Base-by-base conservation (phyloP, 2,113 vertebrate species). In the Ammodytes dubius region DNA sequence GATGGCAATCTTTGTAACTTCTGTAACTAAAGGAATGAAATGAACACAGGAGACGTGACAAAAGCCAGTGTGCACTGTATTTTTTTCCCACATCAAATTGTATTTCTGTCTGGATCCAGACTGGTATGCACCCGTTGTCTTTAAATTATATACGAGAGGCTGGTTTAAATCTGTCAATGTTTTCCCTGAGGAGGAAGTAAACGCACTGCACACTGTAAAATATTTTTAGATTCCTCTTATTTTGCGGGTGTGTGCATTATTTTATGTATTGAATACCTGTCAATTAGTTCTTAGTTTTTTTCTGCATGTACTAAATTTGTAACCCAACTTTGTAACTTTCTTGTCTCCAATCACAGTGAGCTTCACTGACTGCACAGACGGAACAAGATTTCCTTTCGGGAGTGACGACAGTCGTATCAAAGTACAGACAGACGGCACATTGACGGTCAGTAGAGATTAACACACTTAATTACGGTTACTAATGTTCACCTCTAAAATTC, bases 331-430 rank as follows among this genome's bases (percentile, higher is more conserved):
- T 40, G 11, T 40, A 0, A 15, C 0, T 73, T 67, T 87, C 3
- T n/a, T 81, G 7, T 58, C 70, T 74, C 49, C 3, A 6, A 27
- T 82, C 63, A 0, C 73, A 95, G 95, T 95, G 74, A 69, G 17
- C 59, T 93, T 95, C 65, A 75, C 69, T 8, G 89, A 91, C 84
- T 95, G 94, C 58, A 83, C 82, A 3, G 82, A 65, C 17, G 91
- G 70, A 15, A 70, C 10, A 0, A 52, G n/a, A 5, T 81, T 87
- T 12, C 1, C 40, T 3, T 92, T 93, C 42, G 17, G 5, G 3
- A 85, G 79, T 0, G 65, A 65, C 7, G 86, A 94, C 82, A 63
- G 7, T 1, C 85, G 82, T 13, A 93, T 96, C 84, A 2, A 6
- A 3, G 85, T 95, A 2, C 68, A 84, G 4, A 37, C 58, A 1